These are phyloP conservation scores for Petrocephalus zakoni DNA, from an alignment of 2,113 vertebrate species.

Conservation along the genomic window DNA sequence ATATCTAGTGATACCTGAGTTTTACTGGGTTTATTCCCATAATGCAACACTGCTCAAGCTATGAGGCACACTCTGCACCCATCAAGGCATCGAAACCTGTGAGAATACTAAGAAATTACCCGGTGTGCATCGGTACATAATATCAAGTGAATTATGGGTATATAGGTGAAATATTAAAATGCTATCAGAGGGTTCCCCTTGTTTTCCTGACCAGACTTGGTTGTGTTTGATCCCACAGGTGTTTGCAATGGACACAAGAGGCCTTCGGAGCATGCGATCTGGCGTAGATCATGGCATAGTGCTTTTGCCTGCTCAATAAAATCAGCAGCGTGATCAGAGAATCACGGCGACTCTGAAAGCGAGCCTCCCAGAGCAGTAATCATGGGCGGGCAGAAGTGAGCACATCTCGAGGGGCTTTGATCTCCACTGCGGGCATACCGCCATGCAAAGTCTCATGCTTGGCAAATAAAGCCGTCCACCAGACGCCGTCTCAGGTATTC, in stretches of 20 bases:
- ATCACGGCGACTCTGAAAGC: not conserved
- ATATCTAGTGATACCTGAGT: not conserved
- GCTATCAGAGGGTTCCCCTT: not conserved
- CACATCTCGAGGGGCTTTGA: not conserved
- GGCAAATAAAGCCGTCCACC: not conserved
- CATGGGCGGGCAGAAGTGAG: not conserved
- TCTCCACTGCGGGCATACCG: not conserved
- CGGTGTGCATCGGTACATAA: not conserved
- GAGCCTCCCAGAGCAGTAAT: not conserved
- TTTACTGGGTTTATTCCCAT: not conserved
- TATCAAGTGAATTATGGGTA: not conserved
- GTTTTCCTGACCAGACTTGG: not conserved
- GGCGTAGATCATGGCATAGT: not conserved
- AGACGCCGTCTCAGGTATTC: not conserved
- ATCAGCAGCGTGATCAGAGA: not conserved
- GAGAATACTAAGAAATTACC: not conserved
- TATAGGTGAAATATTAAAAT: not conserved
- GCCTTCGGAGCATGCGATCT: not conserved
- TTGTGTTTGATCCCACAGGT: not conserved
- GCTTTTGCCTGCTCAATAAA: not conserved
- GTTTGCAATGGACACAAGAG: not conserved
- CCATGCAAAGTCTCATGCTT: not conserved
- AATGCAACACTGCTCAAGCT: not conserved
- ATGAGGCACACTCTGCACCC: not conserved
- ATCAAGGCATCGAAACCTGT: not conserved